Evolutionary conservation across 2,113 vertebrate genomes (phyloP).

Genomic region (Chamaetylas fuelleborni): DNA sequence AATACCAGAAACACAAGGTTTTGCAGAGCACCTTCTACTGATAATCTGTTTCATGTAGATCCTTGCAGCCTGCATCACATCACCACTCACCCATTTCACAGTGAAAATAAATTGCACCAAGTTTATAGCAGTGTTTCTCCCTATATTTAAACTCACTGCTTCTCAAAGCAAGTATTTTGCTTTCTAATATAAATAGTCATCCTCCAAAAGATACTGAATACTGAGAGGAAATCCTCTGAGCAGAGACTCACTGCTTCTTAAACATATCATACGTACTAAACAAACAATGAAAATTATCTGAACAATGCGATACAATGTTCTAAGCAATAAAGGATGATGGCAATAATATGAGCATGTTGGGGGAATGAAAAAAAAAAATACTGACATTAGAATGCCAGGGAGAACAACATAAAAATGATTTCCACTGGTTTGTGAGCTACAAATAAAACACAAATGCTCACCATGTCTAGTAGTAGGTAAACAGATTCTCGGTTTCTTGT

Average conservation of each 20-base stretch:
- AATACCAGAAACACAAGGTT: constrained; percentile 33
- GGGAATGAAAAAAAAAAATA: background rate
- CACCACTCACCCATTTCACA: background rate
- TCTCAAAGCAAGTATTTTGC: background rate
- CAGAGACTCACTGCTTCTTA: background rate
- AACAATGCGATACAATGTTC: background rate
- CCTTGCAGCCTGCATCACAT: background rate
- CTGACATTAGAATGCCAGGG: background rate
- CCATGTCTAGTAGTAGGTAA: constrained; percentile 98
- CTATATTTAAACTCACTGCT: background rate
- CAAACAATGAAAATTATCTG: background rate
- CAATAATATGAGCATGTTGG: background rate
- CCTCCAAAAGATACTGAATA: background rate
- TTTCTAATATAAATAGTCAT: background rate
- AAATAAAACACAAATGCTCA: constrained; percentile 63
- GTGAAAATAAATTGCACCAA: background rate
- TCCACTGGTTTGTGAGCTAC: background rate
- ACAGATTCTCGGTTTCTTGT: constrained; percentile 97
- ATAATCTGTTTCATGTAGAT: background rate
- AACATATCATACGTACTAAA: background rate
- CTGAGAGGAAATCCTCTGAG: background rate
- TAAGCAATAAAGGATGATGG: background rate
- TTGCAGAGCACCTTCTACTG: background rate
- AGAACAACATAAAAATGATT: background rate
- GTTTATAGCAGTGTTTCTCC: background rate